Conservation (phyloP, 2,888 invertebrate genomes). For the Apantesis nais region DNA sequence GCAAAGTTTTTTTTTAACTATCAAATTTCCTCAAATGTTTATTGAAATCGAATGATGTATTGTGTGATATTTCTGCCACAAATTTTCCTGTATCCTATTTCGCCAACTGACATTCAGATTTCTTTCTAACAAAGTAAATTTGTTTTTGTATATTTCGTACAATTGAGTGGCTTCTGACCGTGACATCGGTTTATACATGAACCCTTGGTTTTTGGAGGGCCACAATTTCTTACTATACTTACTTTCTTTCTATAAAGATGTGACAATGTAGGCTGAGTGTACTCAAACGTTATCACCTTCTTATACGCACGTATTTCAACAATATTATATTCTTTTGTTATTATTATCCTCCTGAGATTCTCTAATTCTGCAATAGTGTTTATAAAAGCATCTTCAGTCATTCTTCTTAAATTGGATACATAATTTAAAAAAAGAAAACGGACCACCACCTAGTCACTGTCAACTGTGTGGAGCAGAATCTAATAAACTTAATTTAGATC, state of each 20-base stretch:
- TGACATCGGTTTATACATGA: constrained; percentile 14
- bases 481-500: too few relatives aligned
- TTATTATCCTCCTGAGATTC: background rate
- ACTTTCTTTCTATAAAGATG: constrained; percentile 12
- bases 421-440: too few relatives aligned
- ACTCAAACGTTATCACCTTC: background rate
- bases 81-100: background rate
- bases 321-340: background rate
- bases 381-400: background rate
- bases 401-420: background rate
- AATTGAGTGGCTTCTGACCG: constrained; percentile 10
- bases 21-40: too few relatives aligned
- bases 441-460: too few relatives aligned
- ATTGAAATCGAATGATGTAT: too few relatives aligned
- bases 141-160: constrained; percentile 13
- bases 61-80: background rate
- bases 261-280: constrained; percentile 11
- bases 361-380: background rate
- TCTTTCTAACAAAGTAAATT: constrained; percentile 9
- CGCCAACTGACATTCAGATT: background rate
- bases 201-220: constrained; percentile 12
- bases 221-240: constrained; percentile 18
- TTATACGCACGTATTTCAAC: background rate
- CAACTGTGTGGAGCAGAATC: too few relatives aligned
- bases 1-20: background rate